These are phyloP conservation scores for Archips xylosteana DNA, from an alignment of 2,888 invertebrate genomes.

Conservation along the genomic window DNA sequence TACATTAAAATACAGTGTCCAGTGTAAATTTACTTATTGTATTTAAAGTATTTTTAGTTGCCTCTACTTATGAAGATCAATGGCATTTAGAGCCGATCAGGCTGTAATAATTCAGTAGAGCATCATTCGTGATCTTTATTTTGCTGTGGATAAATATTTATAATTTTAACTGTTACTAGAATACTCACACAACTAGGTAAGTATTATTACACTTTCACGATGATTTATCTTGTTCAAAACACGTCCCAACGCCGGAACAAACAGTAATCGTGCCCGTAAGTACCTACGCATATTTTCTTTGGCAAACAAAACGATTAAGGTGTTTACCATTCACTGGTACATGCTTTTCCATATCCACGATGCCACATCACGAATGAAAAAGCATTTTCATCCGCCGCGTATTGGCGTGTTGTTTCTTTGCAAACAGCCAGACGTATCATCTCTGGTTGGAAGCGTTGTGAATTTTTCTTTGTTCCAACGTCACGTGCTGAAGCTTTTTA, in stretches of 20 bases:
- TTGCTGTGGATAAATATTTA: too few relatives aligned
- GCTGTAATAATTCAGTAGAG: too few relatives aligned
- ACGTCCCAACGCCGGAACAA: neutral
- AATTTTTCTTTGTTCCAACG: constrained; percentile 71
- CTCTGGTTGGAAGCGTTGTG: constrained; percentile 59
- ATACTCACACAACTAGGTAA: too few relatives aligned
- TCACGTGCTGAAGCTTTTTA: constrained; percentile 79
- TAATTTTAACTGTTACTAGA: too few relatives aligned
- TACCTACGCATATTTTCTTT: neutral
- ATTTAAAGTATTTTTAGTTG: too few relatives aligned
- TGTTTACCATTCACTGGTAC: constrained; percentile 31
- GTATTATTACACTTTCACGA: too few relatives aligned
- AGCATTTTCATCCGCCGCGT: constrained; percentile 37
- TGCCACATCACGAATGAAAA: constrained; percentile 39
- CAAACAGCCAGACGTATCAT: constrained; percentile 49
- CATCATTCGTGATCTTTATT: too few relatives aligned
- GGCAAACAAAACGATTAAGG: constrained; percentile 32
- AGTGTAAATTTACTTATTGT: too few relatives aligned
- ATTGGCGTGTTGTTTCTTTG: constrained; percentile 42
- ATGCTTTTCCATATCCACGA: constrained; percentile 31
- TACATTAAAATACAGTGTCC: too few relatives aligned
- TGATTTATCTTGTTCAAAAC: too few relatives aligned
- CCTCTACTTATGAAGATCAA: too few relatives aligned
- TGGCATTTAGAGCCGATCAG: too few relatives aligned
- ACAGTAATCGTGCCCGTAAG: neutral